Base-by-base conservation (phyloP, 2,888 invertebrate species). In the Rosalia funebris region DNA sequence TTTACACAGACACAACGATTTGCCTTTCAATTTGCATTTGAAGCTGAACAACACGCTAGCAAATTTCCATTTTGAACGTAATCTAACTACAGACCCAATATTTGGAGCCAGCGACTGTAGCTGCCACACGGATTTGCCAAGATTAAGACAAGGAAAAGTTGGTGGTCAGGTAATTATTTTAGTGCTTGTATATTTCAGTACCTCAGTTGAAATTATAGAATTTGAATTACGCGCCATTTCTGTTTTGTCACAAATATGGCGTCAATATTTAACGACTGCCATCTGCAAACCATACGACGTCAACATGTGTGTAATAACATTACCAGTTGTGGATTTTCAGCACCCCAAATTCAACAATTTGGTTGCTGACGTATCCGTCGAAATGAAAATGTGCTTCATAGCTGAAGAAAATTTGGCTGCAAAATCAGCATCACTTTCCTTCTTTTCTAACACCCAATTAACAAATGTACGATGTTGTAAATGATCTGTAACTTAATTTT, bases 1-100 rank as follows among this genome's bases (percentile, higher is more conserved):
- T n/a, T n/a, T n/a, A n/a, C n/a, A n/a, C n/a, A 84, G 84, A 1
- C 85, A 85, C 72, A 85, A 85, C 63, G 85, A 85, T 73, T 71
- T 84, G 25, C 81, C 85, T 0, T 77, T 77, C 62, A 82, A 83
- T 70, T 66, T 85, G 4, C 81, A 83, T 52, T 19, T 20, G 0
- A 70, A 75, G 4, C 66, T 79, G 3, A 74, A 79, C 61, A 84
- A 85, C 68, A 75, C 82, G 53, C 66, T 85, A 32, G 65, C 72
- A 1, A 69, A 73, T 11, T 83, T 82, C 63, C 63, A 77, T 19
- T 82, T 85, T 59, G 74, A 79, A 1, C 70, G 69, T 5, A 72
- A 84, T 72, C 73, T 84, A 14, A 73, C 68, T 1, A 57, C 77
- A 1, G 79, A 84, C 68, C 63, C 72, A 1, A 63, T 73, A 47